A percentile compares a stretch with the other conserved stretches of the same genome.
These are phyloP conservation scores for Anthonomus grandis DNA, from an alignment of 1,140 invertebrate genomes.

Conservation along the genomic window DNA sequence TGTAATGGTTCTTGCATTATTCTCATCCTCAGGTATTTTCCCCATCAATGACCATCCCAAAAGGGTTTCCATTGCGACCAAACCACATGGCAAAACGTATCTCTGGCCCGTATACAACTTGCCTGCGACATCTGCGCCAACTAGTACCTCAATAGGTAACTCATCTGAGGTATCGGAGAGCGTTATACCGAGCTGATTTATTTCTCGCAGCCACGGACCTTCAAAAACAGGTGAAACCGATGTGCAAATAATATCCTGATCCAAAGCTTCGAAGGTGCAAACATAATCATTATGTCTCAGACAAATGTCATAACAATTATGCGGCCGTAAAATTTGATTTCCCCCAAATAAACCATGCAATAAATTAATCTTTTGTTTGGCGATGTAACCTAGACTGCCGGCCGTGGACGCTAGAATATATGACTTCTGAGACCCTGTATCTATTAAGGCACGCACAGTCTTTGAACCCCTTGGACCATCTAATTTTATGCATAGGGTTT, in stretches of 20 bases:
- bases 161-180: conserved; percentile 7
- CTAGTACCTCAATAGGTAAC: conserved; percentile 31
- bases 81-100: conserved; percentile 20
- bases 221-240: background rate
- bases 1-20: background rate
- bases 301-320: conserved; percentile 15
- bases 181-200: conserved; percentile 5
- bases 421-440: too few species aligned
- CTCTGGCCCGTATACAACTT: conserved; percentile 35
- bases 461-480: too few species aligned
- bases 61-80: conserved; percentile 35
- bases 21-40: conserved; percentile 7
- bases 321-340: too few species aligned
- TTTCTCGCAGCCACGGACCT: conserved; percentile 16
- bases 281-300: conserved; percentile 2
- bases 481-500: too few species aligned
- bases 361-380: too few species aligned
- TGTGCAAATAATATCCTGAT: conserved; percentile 14
- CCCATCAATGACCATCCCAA: conserved; percentile 42
- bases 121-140: conserved; percentile 39
- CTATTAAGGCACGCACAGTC: too few species aligned
- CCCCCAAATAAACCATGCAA: too few species aligned
- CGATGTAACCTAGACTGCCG: too few species aligned
- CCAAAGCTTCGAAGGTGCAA: conserved; percentile 18
- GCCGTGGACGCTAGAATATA: too few species aligned